Evolutionary conservation across 2,797 vertebrate species (phyloP).

Genomic region (Argentina silus): DNA sequence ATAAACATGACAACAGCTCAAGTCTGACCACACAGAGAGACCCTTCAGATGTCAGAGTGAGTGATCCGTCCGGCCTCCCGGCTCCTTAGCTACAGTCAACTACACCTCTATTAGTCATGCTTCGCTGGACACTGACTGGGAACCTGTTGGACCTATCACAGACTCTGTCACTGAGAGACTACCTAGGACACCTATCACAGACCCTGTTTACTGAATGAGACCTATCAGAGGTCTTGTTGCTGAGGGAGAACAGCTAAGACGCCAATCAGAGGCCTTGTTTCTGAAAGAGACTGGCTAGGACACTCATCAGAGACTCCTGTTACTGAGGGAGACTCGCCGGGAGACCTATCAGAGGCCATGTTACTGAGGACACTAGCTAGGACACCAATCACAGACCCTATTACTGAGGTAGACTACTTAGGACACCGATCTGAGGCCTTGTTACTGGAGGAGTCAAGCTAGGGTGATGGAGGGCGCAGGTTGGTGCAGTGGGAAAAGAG

Average conservation of each 20-base stretch:
- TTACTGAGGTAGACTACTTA: neutral
- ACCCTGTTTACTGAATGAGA: neutral
- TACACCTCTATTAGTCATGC: conserved; percentile 50
- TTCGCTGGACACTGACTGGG: conserved; percentile 43
- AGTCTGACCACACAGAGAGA: neutral
- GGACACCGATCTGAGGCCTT: neutral
- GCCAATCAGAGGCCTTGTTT: too few relatives aligned
- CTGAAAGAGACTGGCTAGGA: too few relatives aligned
- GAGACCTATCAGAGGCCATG: too few relatives aligned
- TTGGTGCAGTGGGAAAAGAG: too few relatives aligned
- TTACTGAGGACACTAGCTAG: conserved; percentile 4
- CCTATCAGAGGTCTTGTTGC: too few relatives aligned
- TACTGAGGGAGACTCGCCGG: too few relatives aligned
- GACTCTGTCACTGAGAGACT: too few relatives aligned
- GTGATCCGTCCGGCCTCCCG: conserved; percentile 34
- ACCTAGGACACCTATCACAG: too few relatives aligned
- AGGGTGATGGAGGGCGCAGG: too few relatives aligned
- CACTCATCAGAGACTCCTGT: too few relatives aligned
- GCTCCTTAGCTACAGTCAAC: conserved; percentile 56
- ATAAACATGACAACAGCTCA: neutral
- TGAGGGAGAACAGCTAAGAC: too few relatives aligned
- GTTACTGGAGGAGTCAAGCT: too few relatives aligned
- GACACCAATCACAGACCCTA: conserved; percentile 19
- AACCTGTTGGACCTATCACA: neutral
- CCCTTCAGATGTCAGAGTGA: neutral